These are phyloP conservation scores for Coranthus polyacanthus DNA, from an alignment of 2,797 vertebrate species.

Conservation along the genomic window DNA sequence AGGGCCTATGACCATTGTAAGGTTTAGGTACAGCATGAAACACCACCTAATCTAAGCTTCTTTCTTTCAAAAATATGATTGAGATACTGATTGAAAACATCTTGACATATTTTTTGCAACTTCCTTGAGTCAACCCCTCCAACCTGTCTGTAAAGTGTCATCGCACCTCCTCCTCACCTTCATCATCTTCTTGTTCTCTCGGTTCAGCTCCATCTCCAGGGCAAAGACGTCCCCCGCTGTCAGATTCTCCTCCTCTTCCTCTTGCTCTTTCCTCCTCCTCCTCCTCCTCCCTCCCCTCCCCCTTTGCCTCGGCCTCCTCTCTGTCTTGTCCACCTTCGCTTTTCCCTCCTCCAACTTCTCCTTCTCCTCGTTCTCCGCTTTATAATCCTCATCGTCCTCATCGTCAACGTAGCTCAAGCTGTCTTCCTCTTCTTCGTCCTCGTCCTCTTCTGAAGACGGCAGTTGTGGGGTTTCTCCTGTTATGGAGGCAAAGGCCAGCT, in stretches of 20 bases:
- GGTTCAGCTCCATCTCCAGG: conserved; percentile 96
- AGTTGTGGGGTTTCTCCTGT: conserved; percentile 84
- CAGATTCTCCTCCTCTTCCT: conserved; percentile 72
- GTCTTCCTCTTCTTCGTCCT: conserved; percentile 80
- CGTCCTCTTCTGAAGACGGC: conserved; percentile 72
- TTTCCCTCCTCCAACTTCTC: not conserved
- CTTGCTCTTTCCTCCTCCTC: conserved; percentile 75
- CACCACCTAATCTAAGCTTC: too few relatives aligned
- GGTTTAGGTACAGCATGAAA: too few relatives aligned
- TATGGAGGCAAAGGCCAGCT: conserved; percentile 95
- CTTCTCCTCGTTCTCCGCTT: conserved; percentile 72
- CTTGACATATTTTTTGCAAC: too few relatives aligned
- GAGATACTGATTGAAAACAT: too few relatives aligned
- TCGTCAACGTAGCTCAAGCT: conserved; percentile 83
- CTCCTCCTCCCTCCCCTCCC: conserved; percentile 62
- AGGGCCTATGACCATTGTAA: too few relatives aligned
- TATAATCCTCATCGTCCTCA: conserved; percentile 86
- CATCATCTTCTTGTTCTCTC: conserved; percentile 98
- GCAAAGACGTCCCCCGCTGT: conserved; percentile 95
- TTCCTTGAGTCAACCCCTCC: too few relatives aligned
- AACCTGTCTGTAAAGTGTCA: too few relatives aligned
- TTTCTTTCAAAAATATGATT: too few relatives aligned
- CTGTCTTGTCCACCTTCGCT: conserved; percentile 68
- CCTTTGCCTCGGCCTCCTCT: conserved; percentile 34
- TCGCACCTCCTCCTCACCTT: conserved; percentile 85